These are phyloP conservation scores for Neomonachus schauinslandi DNA, from an alignment of 2,113 vertebrate species.

Conservation along the genomic window DNA sequence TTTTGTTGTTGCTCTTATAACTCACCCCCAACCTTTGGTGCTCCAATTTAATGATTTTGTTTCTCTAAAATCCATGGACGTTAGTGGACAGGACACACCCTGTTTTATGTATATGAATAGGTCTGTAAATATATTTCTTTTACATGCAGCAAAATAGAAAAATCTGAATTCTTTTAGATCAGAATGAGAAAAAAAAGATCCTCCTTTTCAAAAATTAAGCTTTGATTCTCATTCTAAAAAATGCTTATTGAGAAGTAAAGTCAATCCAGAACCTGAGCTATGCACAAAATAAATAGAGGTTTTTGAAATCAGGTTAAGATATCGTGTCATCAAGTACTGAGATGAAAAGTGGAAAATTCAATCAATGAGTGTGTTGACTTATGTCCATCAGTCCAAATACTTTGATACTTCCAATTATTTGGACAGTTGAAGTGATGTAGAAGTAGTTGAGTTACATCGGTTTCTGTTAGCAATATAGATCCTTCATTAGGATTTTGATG, in stretches of 20 bases:
- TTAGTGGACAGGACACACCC: neutral
- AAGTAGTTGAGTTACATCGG: slow-evolving; percentile 19
- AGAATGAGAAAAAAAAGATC: slow-evolving; percentile 8
- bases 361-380: neutral
- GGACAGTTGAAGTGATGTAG: neutral
- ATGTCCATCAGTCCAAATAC: slow-evolving; percentile 31
- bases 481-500: neutral
- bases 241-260: slow-evolving; percentile 20
- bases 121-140: neutral
- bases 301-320: slow-evolving; percentile 27
- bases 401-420: slow-evolving; percentile 51
- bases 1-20: slow-evolving; percentile 67
- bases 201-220: slow-evolving; percentile 29
- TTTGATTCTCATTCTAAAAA: slow-evolving; percentile 34
- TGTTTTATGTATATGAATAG: neutral
- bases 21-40: neutral
- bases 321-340: neutral
- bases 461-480: slow-evolving; percentile 17
- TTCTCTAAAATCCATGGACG: slow-evolving; percentile 2
- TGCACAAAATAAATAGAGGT: neutral
- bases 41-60: neutral
- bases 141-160: slow-evolving; percentile 19
- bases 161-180: slow-evolving; percentile 12
- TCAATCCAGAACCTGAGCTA: neutral
- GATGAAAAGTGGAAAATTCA: slow-evolving; percentile 31